Conservation (phyloP, 2,888 invertebrate species). For the Eristalinus sepulchralis region DNA sequence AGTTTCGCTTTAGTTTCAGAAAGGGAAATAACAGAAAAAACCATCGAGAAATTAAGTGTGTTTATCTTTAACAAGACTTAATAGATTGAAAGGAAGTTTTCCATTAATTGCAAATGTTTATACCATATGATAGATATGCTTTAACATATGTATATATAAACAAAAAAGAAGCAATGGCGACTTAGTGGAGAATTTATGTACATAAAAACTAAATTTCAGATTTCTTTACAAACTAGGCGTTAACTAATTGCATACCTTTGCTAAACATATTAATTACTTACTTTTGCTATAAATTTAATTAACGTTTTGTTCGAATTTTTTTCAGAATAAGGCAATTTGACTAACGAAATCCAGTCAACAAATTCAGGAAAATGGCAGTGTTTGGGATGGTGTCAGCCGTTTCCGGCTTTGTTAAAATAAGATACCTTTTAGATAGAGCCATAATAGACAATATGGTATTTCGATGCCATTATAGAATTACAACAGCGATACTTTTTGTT, state of each 20-base stretch:
- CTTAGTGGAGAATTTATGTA: not conserved
- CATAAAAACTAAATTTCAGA: not conserved
- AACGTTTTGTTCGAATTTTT: constrained; percentile 19
- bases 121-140: not conserved
- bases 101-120: constrained; percentile 32
- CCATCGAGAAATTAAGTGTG: constrained; percentile 15
- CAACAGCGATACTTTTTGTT: constrained; percentile 91
- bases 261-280: not conserved
- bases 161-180: not conserved
- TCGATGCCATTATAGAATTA: constrained; percentile 93
- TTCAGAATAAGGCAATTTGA: constrained; percentile 38
- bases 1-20: constrained; percentile 27
- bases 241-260: not conserved
- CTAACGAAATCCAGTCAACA: constrained; percentile 36
- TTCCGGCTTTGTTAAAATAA: constrained; percentile 94
- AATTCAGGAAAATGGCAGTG: constrained; percentile 85
- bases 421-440: constrained; percentile 93
- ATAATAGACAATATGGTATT: constrained; percentile 95
- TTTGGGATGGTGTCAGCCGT: constrained; percentile 93
- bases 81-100: constrained; percentile 18
- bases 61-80: constrained; percentile 18
- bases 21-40: constrained; percentile 7
- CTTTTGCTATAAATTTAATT: not conserved
- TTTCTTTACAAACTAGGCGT: not conserved
- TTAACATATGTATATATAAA: not conserved